phyloP scores from a whole-genome alignment of 2,797 vertebrate genomes.

The Hoplostethus mediterraneus region DNA sequence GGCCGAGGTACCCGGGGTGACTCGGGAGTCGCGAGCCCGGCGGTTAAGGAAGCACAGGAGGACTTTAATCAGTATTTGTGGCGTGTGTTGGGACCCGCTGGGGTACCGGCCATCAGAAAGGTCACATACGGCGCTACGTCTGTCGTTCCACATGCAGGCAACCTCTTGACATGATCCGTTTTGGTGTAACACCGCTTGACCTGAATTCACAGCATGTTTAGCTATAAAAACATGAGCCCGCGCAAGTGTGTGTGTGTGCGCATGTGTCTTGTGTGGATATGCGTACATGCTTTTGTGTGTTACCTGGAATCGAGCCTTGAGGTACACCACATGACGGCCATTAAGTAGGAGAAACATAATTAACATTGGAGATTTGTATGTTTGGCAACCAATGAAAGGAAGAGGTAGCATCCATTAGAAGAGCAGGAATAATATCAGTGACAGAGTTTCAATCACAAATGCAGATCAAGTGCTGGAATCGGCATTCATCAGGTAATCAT shows the following conservation, averaged over 20 bases:
- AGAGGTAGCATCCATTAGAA: conserved; percentile 19
- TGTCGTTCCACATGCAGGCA: conserved; percentile 37
- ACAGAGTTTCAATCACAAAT: conserved; percentile 12
- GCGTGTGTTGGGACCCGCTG: conserved; percentile 38
- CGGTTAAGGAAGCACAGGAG: conserved; percentile 51
- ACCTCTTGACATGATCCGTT: conserved; percentile 3
- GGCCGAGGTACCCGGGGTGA: conserved; percentile 66
- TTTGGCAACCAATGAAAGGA: conserved; percentile 22
- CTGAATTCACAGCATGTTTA: conserved; percentile 12
- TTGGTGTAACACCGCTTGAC: conserved; percentile 20
- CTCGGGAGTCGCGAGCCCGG: conserved; percentile 47
- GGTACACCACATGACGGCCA: conserved; percentile 6
- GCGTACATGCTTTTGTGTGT: background rate
- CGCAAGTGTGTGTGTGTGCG: background rate
- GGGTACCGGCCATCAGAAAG: conserved; percentile 32
- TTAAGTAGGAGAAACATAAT: conserved; percentile 29
- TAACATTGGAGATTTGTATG: conserved; percentile 21
- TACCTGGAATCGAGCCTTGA: background rate
- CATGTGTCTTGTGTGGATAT: background rate
- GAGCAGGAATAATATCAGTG: conserved; percentile 1
- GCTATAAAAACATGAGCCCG: background rate
- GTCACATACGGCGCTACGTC: conserved; percentile 49
- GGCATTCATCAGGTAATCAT: conserved; percentile 1
- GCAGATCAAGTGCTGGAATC: background rate
- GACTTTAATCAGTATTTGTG: conserved; percentile 65